Base-by-base conservation (phyloP, 2,113 vertebrate species). In the Vidua chalybeata region DNA sequence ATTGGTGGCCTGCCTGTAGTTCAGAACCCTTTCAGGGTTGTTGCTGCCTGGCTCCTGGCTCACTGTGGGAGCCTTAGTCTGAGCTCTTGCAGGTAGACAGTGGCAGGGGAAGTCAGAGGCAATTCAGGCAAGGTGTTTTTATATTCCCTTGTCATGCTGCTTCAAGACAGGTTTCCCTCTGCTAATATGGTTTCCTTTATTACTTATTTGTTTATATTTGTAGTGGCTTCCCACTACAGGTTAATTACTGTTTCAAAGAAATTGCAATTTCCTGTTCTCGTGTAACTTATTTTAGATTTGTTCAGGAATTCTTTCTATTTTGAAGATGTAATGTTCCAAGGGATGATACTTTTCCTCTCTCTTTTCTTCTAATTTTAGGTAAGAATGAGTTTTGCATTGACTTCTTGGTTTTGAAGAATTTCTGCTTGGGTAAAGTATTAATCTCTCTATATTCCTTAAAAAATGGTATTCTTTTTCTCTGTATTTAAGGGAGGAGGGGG, bases 401-500 rank as follows among this genome's bases (percentile, higher is more conserved):
- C 62, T 67, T 91, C 87, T 85, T 94, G 71, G 39, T 78, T 94
- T 88, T 63, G 84, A 86, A 75, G 96, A 96, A 94, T 80, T 91
- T 96, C 88, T 93, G 6, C 85, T 92, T 89, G 93, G 96, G 97
- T 98, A 97, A 98, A 80, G 97, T 98, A 97, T 90, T 94, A 35
- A 59, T 52, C 7, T 87, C 12, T 61, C 55, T 90, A 0, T 75
- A 28, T 87, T 94, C 82, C 45, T 85, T 79, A 14, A 35, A 71
- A 69, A 73, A 37, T 5, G 0, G 6, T 59, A 2, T 49, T 79
- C 3, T 66, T 82, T 91, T 67, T 68, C 13, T 78, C 41, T 76
- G 3, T 49, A 18, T 79, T 49, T 46, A 66, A 71, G 28, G 13
- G 19, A 48, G 11, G 13, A 68, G 9, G 11, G 23, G 10, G 13